Percentiles rank a stretch among this genome's conserved stretches.
These are phyloP conservation scores for Oncorhynchus gorbuscha DNA, from an alignment of 2,113 vertebrate genomes.

Conservation along the genomic window DNA sequence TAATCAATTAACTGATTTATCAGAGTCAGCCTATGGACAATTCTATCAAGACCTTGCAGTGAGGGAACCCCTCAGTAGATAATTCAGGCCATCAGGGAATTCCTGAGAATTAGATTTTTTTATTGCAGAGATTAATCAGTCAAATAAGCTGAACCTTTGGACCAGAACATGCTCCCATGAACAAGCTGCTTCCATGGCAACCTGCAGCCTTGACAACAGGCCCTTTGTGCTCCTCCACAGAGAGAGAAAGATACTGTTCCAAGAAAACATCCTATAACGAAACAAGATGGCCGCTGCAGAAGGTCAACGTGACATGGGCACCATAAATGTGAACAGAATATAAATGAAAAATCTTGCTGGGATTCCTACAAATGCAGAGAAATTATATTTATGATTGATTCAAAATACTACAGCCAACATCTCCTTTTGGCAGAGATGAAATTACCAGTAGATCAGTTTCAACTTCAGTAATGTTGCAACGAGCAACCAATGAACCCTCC, in stretches of 20 bases:
- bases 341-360: no score
- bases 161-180: background rate
- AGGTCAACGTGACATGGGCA: background rate
- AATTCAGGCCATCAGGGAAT: background rate
- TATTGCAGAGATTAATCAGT: background rate
- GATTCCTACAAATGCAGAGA: no score
- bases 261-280: background rate
- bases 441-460: no score
- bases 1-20: no score
- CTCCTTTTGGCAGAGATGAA: no score
- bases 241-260: background rate
- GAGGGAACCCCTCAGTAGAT: background rate
- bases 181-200: slow-evolving; percentile 4
- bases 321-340: background rate
- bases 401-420: no score
- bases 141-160: background rate
- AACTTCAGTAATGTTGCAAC: no score
- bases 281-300: background rate
- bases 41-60: background rate
- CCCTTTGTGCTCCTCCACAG: background rate
- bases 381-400: no score
- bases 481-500: no score
- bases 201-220: background rate
- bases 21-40: no score
- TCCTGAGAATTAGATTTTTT: background rate